Evolutionary conservation across 2,888 invertebrate genomes (phyloP).

Genomic region (Nymphalis c-album): DNA sequence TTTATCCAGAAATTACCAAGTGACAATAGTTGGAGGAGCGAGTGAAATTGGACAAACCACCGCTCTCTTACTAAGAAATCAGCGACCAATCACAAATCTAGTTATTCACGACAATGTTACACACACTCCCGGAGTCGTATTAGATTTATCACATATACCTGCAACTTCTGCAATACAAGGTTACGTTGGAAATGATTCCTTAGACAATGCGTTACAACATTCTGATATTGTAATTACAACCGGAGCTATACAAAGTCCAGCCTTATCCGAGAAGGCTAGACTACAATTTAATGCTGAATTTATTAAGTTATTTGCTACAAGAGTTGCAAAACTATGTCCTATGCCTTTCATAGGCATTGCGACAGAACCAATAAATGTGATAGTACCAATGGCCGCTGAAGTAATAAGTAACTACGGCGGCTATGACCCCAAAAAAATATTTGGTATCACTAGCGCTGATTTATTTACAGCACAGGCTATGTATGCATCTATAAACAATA

Average conservation of each 20-base stretch:
- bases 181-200: conserved; percentile 53
- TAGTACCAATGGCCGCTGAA: conserved; percentile 73
- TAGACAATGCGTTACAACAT: conserved; percentile 69
- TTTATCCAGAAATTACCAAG: conserved; percentile 51
- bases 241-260: conserved; percentile 83
- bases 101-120: conserved; percentile 78
- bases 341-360: conserved; percentile 69
- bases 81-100: conserved; percentile 80
- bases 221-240: conserved; percentile 85
- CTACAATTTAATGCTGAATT: conserved; percentile 75
- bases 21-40: conserved; percentile 67
- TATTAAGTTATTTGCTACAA: conserved; percentile 55
- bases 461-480: conserved; percentile 88
- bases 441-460: conserved; percentile 89
- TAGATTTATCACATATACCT: conserved; percentile 75
- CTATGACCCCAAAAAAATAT: conserved; percentile 83
- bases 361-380: conserved; percentile 71
- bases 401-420: conserved; percentile 61
- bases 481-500: conserved; percentile 83
- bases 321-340: conserved; percentile 54
- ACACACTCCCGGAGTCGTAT: conserved; percentile 63
- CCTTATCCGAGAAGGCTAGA: conserved; percentile 81
- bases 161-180: conserved; percentile 56
- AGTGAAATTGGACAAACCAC: conserved; percentile 79
- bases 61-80: conserved; percentile 81